phyloP scores from a whole-genome alignment of 2,888 invertebrate species.

The Timema podura region DNA sequence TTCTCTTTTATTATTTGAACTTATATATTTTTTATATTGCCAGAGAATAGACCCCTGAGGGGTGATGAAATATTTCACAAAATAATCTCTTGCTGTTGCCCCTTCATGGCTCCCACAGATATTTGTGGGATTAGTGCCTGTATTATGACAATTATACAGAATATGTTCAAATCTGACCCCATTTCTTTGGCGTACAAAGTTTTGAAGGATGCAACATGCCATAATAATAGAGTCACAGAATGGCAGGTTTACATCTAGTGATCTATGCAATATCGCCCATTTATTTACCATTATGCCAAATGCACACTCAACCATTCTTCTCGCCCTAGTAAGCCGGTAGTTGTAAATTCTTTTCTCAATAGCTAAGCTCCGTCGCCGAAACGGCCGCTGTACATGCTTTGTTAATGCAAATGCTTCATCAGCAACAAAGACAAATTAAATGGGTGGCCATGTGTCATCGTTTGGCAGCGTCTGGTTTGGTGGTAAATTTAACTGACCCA shows the following conservation, averaged over 20 bases:
- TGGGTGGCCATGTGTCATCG: not conserved
- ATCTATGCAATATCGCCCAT: not conserved
- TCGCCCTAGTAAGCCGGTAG: constrained; percentile 9
- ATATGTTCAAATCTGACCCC: not conserved
- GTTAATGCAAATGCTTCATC: constrained; percentile 5
- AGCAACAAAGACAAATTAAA: not conserved
- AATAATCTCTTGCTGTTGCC: not conserved
- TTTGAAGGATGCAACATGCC: not conserved
- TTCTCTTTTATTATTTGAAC: too few species aligned
- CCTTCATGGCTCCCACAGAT: not conserved
- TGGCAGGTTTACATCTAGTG: not conserved
- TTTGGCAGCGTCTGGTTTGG: not conserved
- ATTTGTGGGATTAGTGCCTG: too few species aligned
- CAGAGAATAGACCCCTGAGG: not conserved
- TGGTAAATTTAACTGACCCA: not conserved
- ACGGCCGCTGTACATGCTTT: not conserved
- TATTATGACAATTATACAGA: not conserved
- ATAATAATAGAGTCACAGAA: not conserved
- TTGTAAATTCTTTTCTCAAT: not conserved
- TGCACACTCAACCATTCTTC: constrained; percentile 13
- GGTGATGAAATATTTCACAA: not conserved
- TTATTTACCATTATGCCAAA: not conserved
- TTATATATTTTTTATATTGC: not conserved
- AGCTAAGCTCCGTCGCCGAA: not conserved
- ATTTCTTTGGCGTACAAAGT: not conserved